Conservation (phyloP, 2,797 vertebrate genomes). For the Botia almorhae region DNA sequence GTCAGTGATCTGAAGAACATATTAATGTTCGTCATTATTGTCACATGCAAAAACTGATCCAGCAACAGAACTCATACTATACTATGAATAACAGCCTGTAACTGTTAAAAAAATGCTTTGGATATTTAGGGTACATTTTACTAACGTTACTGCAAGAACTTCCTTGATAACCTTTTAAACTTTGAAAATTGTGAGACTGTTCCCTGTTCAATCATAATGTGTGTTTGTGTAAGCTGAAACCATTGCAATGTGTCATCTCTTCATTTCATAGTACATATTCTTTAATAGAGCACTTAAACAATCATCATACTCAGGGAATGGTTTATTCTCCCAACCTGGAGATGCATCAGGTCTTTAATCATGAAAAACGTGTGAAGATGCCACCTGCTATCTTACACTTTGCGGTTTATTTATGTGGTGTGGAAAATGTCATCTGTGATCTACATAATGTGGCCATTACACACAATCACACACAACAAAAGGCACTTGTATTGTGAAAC, state of each 20-base stretch:
- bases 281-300: background rate
- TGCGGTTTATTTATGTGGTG: slow-evolving; percentile 9
- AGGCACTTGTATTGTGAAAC: background rate
- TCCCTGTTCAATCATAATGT: no score
- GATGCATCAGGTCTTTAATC: background rate
- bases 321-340: background rate
- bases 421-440: slow-evolving; percentile 14
- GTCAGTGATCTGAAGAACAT: no score
- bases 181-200: no score
- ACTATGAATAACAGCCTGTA: no score
- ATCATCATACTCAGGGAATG: background rate
- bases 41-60: no score
- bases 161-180: no score
- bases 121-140: no score
- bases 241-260: background rate
- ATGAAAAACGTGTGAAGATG: background rate
- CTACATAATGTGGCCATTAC: background rate
- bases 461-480: slow-evolving; percentile 16
- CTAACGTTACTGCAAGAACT: no score
- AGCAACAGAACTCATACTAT: no score
- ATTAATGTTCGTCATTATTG: no score
- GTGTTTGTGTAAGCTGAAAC: background rate
- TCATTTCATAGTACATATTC: background rate
- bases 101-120: no score
- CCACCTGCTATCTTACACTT: background rate